These are phyloP conservation scores for Trididemnum clinides DNA, from an alignment of 23 tunicate genomes.

Conservation along the genomic window DNA sequence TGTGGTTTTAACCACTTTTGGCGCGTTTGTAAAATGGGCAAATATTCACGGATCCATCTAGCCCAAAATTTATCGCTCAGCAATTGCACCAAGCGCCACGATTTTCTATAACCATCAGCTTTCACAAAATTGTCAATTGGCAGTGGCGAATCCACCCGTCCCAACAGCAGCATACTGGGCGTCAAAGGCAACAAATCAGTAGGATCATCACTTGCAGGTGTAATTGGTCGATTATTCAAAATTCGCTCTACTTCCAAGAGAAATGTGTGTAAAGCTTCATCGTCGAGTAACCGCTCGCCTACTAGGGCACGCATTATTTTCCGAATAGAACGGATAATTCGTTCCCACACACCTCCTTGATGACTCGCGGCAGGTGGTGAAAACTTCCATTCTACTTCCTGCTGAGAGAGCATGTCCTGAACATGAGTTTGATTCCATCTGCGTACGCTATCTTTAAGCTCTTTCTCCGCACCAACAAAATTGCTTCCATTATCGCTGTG, in stretches of 20 bases:
- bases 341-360: slow-evolving; percentile 30
- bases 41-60: slow-evolving; percentile 8
- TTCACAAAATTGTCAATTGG: slow-evolving; percentile 30
- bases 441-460: slow-evolving; percentile 5
- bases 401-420: not conserved
- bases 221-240: slow-evolving; percentile 1
- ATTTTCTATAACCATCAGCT: slow-evolving; percentile 29
- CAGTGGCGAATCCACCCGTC: slow-evolving; percentile 2
- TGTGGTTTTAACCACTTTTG: slow-evolving; percentile 24
- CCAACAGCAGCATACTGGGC: slow-evolving; percentile 18
- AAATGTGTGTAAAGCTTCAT: not conserved
- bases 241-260: not conserved
- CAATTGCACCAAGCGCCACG: not conserved
- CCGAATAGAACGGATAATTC: slow-evolving; percentile 36
- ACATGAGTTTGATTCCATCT: slow-evolving; percentile 19
- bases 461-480: slow-evolving; percentile 28
- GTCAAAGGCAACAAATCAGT: not conserved
- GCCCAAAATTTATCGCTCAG: slow-evolving; percentile 12
- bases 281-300: not conserved
- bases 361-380: not conserved
- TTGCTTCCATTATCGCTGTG: slow-evolving; percentile 34
- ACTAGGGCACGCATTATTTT: slow-evolving; percentile 5
- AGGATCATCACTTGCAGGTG: slow-evolving; percentile 12
- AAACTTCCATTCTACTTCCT: slow-evolving; percentile 4
- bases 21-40: slow-evolving; percentile 23